Evolutionary conservation across 1,140 invertebrate species (phyloP).

Genomic region (Lepidurus arcticus): DNA sequence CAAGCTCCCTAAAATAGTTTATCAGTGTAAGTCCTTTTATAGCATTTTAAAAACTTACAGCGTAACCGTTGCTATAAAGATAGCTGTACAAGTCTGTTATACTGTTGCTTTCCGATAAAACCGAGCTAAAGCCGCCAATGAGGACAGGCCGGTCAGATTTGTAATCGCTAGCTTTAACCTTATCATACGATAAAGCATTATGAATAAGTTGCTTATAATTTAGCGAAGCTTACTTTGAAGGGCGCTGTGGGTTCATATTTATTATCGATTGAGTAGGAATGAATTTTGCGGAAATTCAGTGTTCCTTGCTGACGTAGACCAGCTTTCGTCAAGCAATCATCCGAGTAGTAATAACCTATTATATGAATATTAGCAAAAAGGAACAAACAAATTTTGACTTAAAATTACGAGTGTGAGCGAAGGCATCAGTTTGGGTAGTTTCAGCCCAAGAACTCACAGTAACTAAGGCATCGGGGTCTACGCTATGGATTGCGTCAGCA

Average conservation of each 20-base stretch:
- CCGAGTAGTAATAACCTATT: constrained; percentile 44
- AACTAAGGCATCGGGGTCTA: constrained; percentile 42
- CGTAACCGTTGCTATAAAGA: constrained; percentile 44
- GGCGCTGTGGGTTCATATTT: constrained; percentile 30
- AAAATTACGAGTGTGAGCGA: constrained; percentile 39
- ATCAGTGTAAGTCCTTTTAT: background rate
- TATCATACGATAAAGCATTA: constrained; percentile 12
- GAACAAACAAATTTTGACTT: background rate
- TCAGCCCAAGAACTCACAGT: constrained; percentile 44
- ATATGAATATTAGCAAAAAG: constrained; percentile 1
- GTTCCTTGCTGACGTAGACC: constrained; percentile 39
- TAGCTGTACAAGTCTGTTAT: constrained; percentile 42
- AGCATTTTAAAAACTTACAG: constrained; percentile 26
- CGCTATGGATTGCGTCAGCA: constrained; percentile 42
- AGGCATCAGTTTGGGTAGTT: constrained; percentile 43
- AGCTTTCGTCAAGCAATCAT: constrained; percentile 43
- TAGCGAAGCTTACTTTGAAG: constrained; percentile 20
- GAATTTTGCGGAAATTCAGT: constrained; percentile 44
- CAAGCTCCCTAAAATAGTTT: constrained; percentile 39
- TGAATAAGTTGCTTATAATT: background rate
- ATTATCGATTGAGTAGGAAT: constrained; percentile 41
- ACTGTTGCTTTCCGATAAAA: constrained; percentile 39
- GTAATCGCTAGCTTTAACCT: constrained; percentile 41
- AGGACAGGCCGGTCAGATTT: constrained; percentile 44
- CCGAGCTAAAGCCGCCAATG: constrained; percentile 44